Evolutionary conservation across 2,113 vertebrate genomes (phyloP), one percentile per base, ranked within the genome.

Genomic region (Parus major): DNA sequence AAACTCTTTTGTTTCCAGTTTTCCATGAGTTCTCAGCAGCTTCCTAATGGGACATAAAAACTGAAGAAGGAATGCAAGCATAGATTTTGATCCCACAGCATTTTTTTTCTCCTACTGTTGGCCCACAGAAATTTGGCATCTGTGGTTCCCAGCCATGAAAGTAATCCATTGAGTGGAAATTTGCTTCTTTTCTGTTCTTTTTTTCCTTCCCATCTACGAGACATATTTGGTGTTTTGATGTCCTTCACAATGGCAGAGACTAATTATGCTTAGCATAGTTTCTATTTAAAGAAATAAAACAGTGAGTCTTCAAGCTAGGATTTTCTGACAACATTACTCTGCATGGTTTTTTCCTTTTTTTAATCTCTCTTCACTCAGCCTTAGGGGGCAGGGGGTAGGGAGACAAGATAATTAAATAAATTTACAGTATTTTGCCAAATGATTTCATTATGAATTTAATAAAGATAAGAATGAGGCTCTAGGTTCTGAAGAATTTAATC

Each of bases 121-220:
- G 31, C 56, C 91, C 91, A 95, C 92, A 79, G 77, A 97, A 92
- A 82, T 89, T 79, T 95, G 92, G 69, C 83, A 86, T 68, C 19
- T 71, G 31, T 72, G 47, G 24, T 91, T 93, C n/a, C 36, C 69
- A 86, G 69, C 5, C 65, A 82, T 71, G 80, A 94, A 94, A 79
- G 69, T 76, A 92, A 86, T 47, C 64, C 63, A 93, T 56, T 94
- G 72, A 95, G 65, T 68, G n/a, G 77, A 92, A 87, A 91, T 72
- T 23, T 76, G 3, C 2, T 4, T 56, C 61, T 75, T n/a, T 36
- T 5, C 15, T 31, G 16, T 8, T 63, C 13, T 29, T 14, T 56
- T 15, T 15, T 28, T 22, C 31, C 78, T 60, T 46, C 12, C 5
- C 55, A 77, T 50, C 42, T 47, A 28, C 2, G 5, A 90, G 59